Percentiles rank a stretch among this genome's conserved stretches.
These are phyloP conservation scores for Saturnia japonica DNA, from an alignment of 2,888 invertebrate genomes.

Conservation along the genomic window DNA sequence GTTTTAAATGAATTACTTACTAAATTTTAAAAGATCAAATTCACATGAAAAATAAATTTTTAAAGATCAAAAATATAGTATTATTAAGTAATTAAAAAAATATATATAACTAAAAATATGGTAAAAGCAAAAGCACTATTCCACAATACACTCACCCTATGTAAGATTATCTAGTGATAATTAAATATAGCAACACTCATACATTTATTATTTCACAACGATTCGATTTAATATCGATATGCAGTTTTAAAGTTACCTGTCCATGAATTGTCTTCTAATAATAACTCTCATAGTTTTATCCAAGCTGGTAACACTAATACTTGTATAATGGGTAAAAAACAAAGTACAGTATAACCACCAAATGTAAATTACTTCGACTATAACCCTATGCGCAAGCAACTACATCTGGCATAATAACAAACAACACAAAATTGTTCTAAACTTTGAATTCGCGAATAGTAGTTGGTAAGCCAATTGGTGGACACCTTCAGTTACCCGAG, in stretches of 20 bases:
- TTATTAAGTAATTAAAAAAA: not conserved
- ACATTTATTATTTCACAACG: constrained; percentile 8
- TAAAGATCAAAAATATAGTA: not conserved
- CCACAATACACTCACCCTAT: not conserved
- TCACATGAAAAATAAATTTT: not conserved
- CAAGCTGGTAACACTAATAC: constrained; percentile 1
- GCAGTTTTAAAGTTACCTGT: constrained; percentile 32
- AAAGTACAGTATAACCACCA: not conserved
- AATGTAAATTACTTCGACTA: not conserved
- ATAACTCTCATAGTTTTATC: not conserved
- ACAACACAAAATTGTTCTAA: not conserved
- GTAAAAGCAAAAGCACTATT: not conserved
- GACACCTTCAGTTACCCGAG: not conserved
- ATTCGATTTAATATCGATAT: constrained; percentile 9
- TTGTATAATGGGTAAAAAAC: not conserved
- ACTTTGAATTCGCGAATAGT: not conserved
- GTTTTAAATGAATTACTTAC: not conserved
- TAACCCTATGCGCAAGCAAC: not conserved
- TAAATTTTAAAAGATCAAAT: not conserved
- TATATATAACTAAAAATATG: not conserved
- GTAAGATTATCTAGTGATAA: not conserved
- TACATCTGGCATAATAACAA: not conserved
- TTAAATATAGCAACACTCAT: constrained; percentile 5
- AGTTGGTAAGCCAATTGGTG: not conserved
- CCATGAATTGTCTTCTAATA: not conserved